These are phyloP conservation scores for Parazoanthus atlanticus DNA, from an alignment of 92 coral and sea anemone genomes.

Conservation along the genomic window DNA sequence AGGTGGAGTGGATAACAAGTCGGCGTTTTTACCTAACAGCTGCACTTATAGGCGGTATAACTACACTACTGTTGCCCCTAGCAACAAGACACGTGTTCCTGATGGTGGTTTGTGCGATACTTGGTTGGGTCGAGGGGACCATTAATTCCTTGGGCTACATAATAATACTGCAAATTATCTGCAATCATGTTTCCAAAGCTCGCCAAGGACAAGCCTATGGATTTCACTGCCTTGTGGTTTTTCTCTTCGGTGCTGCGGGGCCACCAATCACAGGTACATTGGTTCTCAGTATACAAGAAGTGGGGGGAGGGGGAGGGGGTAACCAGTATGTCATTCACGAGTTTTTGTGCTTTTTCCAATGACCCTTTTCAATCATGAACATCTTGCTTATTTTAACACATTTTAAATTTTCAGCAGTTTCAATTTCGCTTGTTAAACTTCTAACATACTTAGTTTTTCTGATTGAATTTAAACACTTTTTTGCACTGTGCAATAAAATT, in stretches of 20 bases:
- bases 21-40: background rate
- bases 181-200: background rate
- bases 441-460: too few species aligned
- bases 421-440: too few species aligned
- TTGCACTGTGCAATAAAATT: too few species aligned
- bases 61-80: slow-evolving; percentile 6
- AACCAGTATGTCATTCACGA: too few species aligned
- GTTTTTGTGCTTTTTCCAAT: too few species aligned
- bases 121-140: slow-evolving; percentile 11
- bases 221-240: background rate
- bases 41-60: background rate
- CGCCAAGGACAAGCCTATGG: background rate
- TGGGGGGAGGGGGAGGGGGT: too few species aligned
- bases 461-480: too few species aligned
- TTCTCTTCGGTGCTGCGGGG: background rate
- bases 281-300: background rate
- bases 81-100: background rate
- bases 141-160: background rate
- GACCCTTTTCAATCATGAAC: too few species aligned
- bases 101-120: background rate
- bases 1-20: background rate
- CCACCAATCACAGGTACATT: slow-evolving; percentile 15
- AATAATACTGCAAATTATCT: background rate
- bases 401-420: too few species aligned
- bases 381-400: too few species aligned